phyloP scores from a whole-genome alignment of 23 tunicate genomes.

The Halocynthia roretzi region DNA sequence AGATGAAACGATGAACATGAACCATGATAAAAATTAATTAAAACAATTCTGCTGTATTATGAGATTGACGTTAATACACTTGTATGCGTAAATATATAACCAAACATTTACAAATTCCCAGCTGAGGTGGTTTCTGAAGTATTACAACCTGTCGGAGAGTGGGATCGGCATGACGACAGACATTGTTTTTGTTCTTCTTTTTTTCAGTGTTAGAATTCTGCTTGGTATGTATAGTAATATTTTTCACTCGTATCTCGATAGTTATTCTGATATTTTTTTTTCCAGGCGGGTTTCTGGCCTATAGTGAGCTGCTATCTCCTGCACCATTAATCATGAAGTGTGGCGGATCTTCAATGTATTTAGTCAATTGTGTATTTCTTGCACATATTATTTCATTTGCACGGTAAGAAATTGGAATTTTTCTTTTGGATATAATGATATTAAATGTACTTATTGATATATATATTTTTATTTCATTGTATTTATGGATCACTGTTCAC shows the following conservation, averaged over 20 bases:
- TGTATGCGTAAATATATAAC: too few relatives aligned
- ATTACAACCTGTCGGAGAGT: conserved; percentile 29
- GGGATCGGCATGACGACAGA: conserved; percentile 35
- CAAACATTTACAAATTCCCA: not conserved
- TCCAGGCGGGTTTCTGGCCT: conserved; percentile 48
- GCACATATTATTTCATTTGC: conserved; percentile 53
- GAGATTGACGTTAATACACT: too few relatives aligned
- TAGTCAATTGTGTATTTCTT: conserved; percentile 43
- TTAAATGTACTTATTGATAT: too few relatives aligned
- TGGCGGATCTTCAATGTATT: conserved; percentile 45
- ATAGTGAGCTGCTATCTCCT: conserved; percentile 36
- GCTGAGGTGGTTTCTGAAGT: conserved; percentile 68
- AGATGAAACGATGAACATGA: not conserved
- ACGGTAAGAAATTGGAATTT: conserved; percentile 21
- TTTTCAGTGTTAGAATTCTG: conserved; percentile 46
- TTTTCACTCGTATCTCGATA: not conserved
- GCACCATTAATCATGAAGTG: conserved; percentile 38
- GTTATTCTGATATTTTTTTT: not conserved
- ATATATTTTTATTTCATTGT: too few relatives aligned
- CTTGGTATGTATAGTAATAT: conserved; percentile 36
- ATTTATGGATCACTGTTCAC: too few relatives aligned
- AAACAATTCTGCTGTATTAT: not conserved
- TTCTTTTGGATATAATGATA: too few relatives aligned
- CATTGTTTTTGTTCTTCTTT: conserved; percentile 40
- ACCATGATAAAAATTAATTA: not conserved